Evolutionary conservation across 2,113 vertebrate species (phyloP), one percentile per base, ranked within the genome.

Genomic region (Alligator sinensis): DNA sequence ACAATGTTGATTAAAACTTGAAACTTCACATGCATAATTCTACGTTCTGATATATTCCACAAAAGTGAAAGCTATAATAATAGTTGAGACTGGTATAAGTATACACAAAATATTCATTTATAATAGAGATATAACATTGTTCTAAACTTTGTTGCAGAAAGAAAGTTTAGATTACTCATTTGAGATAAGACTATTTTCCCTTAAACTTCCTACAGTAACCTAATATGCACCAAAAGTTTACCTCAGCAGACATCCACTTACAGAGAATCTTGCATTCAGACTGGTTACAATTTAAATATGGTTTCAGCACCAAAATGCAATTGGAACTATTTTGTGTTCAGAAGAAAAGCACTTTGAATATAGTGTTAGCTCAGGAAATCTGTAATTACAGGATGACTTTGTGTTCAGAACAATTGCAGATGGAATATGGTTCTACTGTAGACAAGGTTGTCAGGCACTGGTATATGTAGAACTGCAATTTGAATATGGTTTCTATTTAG

Each of bases 161-260:
- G 80, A n/a, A 38, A 0, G 13, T 47, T 66, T 63, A 55, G 2
- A 47, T 8, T 1, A 58, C 1, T 1, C 0, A n/a, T 90, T 10
- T 77, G 57, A 21, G 80, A 59, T 28, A 75, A 5, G 8, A 58
- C 4, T 92, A 61, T 60, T 82, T 82, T 59, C 5, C 64, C 75
- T 82, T 79, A 16, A 89, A 54, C 1, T 25, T 88, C n/a, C 83
- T 80, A 62, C 18, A 92, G 4, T 55, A 58, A 27, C 24, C 63
- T 70, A 63, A 17, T 77, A 76, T 21, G 16, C 24, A 68, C 1
- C 16, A 90, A 24, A 24, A 34, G 77, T 10, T 1, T 34, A 60
- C 14, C 55, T 62, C 6, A 22, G 21, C 38, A 57, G 13, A 5
- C 30, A 63, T 14, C 59, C 58, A 3, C 21, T 78, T 58, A 25